Evolutionary conservation across 2,113 vertebrate genomes (phyloP), one percentile per base, ranked within the genome.

Genomic region (Cephalopholis sonnerati): DNA sequence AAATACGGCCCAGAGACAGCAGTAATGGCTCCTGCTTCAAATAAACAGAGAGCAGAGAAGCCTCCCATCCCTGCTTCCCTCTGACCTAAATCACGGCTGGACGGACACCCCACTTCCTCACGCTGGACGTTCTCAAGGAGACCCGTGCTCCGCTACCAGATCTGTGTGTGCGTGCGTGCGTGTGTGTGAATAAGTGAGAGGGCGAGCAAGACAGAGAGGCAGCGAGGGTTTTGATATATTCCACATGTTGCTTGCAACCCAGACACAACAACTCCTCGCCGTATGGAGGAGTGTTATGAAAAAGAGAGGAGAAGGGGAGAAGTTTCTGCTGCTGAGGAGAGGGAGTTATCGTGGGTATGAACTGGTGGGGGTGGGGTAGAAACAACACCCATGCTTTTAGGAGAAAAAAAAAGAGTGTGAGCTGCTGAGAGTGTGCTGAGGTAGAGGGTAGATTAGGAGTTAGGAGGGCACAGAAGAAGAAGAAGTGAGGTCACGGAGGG

Each of bases 11-110:
- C 85, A 93, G 90, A 92, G 93, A 94, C 92, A 92, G 93, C 93
- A 93, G 93, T 95, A 94, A 96, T 95, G 94, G 94, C 94, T 94
- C 87, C 91, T 77, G 93, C 93, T 94, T 95, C 93, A 96, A 96
- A 96, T 96, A 95, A 96, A 96, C 95, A 95, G 57, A 94, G 87
- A 87, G 87, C 85, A 84, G 88, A 92, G 87, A 89, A 92, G 91
- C 86, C 92, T 91, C 90, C 89, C 90, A 87, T 89, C 89, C 75
- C 87, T 91, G 84, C 86, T 89, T 93, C 88, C 90, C 87, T 89
- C 81, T 87, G 91, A 92, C 90, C 93, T 95, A 93, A 95, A 95
- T 95, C 94, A 95, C 81, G 76, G 87, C 84, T 91, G 94, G 90
- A 93, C 90, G 85, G 88, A 92, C 85, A 93, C 89, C 85, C 87